Percentiles rank a stretch among this genome's conserved stretches.
These are phyloP conservation scores for Drosophila rubida DNA, from an alignment of 2,888 invertebrate genomes.

Conservation along the genomic window DNA sequence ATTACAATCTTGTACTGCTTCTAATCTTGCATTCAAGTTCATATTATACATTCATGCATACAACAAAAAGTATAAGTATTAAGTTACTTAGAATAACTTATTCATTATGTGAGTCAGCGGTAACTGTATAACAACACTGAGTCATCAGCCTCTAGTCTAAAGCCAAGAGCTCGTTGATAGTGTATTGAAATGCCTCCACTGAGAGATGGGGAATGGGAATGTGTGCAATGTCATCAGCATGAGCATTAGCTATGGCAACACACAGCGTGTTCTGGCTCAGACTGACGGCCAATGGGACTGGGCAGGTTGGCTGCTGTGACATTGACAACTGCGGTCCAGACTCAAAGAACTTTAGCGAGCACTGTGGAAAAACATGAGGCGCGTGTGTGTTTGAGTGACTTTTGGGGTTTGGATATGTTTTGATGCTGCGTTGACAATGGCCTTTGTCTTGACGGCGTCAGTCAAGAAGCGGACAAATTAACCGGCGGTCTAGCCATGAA, in stretches of 20 bases:
- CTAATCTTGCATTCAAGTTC: too few relatives aligned
- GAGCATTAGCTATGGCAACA: conserved; percentile 22
- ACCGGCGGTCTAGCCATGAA: conserved; percentile 24
- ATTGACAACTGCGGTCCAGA: conserved; percentile 42
- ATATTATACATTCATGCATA: too few relatives aligned
- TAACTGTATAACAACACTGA: too few relatives aligned
- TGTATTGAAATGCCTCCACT: conserved; percentile 25
- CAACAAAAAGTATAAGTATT: too few relatives aligned
- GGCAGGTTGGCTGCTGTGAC: conserved; percentile 26
- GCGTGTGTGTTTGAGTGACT: not conserved
- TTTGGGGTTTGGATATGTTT: conserved; percentile 11
- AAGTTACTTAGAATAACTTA: too few relatives aligned
- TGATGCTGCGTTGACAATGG: conserved; percentile 14
- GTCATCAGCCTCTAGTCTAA: too few relatives aligned
- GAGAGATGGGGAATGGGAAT: conserved; percentile 19
- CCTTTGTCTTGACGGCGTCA: conserved; percentile 28
- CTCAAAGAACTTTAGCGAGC: conserved; percentile 22
- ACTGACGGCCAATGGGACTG: not conserved
- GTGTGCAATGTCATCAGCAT: conserved; percentile 50
- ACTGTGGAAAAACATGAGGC: not conserved
- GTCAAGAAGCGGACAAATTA: conserved; percentile 41
- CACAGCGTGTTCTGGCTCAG: not conserved
- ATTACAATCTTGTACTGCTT: too few relatives aligned
- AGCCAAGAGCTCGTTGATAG: not conserved
- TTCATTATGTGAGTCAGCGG: too few relatives aligned